Percentiles rank a stretch among this genome's conserved stretches.
phyloP scores from a whole-genome alignment of 35 echinoderm and acorn worm genomes.

The Lytechinus variegatus region DNA sequence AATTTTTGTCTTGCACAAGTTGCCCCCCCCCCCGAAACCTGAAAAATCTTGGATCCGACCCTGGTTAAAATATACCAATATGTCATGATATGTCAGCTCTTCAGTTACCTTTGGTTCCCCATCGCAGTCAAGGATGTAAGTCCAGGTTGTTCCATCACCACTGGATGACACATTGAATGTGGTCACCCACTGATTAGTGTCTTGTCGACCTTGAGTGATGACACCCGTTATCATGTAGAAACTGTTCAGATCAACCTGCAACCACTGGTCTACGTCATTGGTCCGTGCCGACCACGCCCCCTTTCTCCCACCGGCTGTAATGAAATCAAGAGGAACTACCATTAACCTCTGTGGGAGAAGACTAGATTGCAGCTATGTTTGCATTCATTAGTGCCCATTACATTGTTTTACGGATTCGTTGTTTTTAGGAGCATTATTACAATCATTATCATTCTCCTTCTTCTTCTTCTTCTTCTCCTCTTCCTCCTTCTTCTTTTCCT shows the following conservation, averaged over 20 bases:
- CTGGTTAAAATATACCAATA: neutral
- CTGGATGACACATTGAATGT: constrained; percentile 56
- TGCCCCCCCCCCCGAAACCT: neutral
- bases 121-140: neutral
- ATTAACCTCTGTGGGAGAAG: no score
- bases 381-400: no score
- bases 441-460: no score
- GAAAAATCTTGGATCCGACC: neutral
- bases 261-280: constrained; percentile 54
- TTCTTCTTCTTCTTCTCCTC: no score
- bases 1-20: neutral
- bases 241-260: constrained; percentile 48
- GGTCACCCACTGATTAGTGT: constrained; percentile 64
- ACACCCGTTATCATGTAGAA: constrained; percentile 43
- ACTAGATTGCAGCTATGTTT: no score
- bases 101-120: neutral
- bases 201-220: constrained; percentile 62
- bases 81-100: neutral
- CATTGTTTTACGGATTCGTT: no score
- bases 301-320: neutral
- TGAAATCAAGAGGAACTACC: neutral
- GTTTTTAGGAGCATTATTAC: no score
- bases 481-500: no score
- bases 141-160: constrained; percentile 34
- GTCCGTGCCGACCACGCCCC: constrained; percentile 39